These are phyloP conservation scores for Triplophysa yarkandensis DNA, from an alignment of 2,797 vertebrate species.

Conservation along the genomic window DNA sequence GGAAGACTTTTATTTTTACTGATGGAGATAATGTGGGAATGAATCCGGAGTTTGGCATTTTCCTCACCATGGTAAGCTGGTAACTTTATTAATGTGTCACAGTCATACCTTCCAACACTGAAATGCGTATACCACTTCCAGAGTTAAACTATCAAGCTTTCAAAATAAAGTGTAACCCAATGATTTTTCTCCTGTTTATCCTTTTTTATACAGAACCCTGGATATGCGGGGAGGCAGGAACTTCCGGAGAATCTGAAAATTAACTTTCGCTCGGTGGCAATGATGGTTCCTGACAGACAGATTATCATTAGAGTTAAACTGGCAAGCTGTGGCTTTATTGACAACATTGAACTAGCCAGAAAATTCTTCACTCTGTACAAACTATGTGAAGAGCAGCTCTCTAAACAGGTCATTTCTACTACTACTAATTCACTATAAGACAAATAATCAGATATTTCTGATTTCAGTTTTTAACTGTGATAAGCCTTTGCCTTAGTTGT, in stretches of 20 bases:
- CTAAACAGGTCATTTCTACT: slow-evolving; percentile 85
- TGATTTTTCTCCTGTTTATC: neutral
- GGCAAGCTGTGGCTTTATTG: slow-evolving; percentile 94
- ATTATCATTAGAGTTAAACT: slow-evolving; percentile 97
- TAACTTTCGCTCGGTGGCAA: slow-evolving; percentile 94
- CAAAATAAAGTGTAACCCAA: too few relatives aligned
- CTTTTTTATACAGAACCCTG: slow-evolving; percentile 84
- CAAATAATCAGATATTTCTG: neutral
- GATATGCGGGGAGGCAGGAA: slow-evolving; percentile 93
- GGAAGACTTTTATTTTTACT: slow-evolving; percentile 90
- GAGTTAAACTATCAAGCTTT: too few relatives aligned
- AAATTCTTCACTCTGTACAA: slow-evolving; percentile 97
- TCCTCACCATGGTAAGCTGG: slow-evolving; percentile 91
- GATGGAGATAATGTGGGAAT: slow-evolving; percentile 92
- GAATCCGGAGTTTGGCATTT: slow-evolving; percentile 96
- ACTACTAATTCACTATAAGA: neutral
- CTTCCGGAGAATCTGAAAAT: slow-evolving; percentile 98
- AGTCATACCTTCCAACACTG: too few relatives aligned
- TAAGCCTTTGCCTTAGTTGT: neutral
- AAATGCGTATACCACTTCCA: too few relatives aligned
- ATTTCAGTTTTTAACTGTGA: neutral
- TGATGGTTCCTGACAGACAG: slow-evolving; percentile 98
- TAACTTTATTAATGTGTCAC: neutral
- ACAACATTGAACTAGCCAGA: slow-evolving; percentile 88
- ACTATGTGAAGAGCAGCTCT: slow-evolving; percentile 96